A percentile compares a stretch with the other conserved stretches of the same genome.
These are phyloP conservation scores for Elymnias hypermnestra DNA, from an alignment of 1,140 invertebrate genomes.

Conservation along the genomic window DNA sequence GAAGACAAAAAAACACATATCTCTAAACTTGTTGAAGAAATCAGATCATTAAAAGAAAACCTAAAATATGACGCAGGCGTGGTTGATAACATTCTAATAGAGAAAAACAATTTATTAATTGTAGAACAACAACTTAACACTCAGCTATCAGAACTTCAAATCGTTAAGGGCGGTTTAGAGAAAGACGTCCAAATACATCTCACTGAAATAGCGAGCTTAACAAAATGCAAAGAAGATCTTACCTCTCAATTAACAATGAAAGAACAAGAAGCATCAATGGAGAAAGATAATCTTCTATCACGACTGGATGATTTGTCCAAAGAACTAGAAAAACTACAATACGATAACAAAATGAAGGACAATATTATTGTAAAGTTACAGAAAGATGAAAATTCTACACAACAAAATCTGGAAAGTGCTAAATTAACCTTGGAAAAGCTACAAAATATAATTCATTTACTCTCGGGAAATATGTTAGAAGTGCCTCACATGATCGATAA, in stretches of 20 bases:
- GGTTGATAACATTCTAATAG: constrained; percentile 10
- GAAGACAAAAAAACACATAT: constrained; percentile 33
- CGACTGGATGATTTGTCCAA: constrained; percentile 26
- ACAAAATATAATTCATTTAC: constrained; percentile 30
- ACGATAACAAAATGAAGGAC: constrained; percentile 30
- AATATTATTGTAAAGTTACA: constrained; percentile 26
- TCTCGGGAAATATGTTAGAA: constrained; percentile 36
- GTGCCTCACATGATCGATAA: constrained; percentile 38
- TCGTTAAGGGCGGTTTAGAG: constrained; percentile 17
- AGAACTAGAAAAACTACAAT: constrained; percentile 30
- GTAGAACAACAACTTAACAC: constrained; percentile 25
- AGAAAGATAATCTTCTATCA: constrained; percentile 21
- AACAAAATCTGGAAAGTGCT: constrained; percentile 32
- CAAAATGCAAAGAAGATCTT: constrained; percentile 26
- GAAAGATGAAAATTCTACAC: constrained; percentile 22
- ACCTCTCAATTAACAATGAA: constrained; percentile 17
- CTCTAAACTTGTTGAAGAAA: constrained; percentile 20
- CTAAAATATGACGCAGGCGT: constrained; percentile 10
- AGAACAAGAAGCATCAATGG: constrained; percentile 18
- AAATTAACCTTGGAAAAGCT: constrained; percentile 42
- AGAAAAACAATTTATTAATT: constrained; percentile 19
- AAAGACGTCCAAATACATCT: constrained; percentile 21
- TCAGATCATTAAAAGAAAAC: constrained; percentile 28
- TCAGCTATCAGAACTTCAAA: constrained; percentile 23
- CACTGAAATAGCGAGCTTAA: constrained; percentile 23